phyloP scores from a whole-genome alignment of 2,797 vertebrate genomes.

The Danio tinwini region DNA sequence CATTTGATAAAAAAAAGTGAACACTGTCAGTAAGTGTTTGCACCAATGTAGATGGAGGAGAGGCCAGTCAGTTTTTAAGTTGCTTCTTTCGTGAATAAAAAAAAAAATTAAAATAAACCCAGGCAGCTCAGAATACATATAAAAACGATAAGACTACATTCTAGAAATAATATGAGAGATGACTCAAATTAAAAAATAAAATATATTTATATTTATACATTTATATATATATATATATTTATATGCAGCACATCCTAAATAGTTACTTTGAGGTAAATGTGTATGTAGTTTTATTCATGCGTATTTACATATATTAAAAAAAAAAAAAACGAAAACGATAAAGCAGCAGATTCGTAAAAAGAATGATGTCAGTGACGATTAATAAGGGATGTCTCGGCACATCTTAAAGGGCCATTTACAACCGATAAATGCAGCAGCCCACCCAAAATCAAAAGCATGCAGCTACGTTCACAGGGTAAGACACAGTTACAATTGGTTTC shows the following conservation, averaged over 20 bases:
- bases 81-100: conserved; percentile 50
- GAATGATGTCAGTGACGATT: conserved; percentile 20
- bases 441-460: conserved; percentile 36
- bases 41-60: conserved; percentile 83
- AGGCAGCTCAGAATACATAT: conserved; percentile 31
- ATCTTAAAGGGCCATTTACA: conserved; percentile 34
- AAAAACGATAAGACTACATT: conserved; percentile 27
- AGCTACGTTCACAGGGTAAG: conserved; percentile 35
- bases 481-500: conserved; percentile 73
- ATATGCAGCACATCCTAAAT: conserved; percentile 54
- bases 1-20: conserved; percentile 80
- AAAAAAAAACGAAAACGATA: background rate
- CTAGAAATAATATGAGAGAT: conserved; percentile 7
- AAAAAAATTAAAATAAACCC: background rate
- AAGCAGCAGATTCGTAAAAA: conserved; percentile 55
- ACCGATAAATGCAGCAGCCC: conserved; percentile 40
- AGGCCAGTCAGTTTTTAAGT: conserved; percentile 54
- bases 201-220: conserved; percentile 50
- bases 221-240: conserved; percentile 31
- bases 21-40: conserved; percentile 89
- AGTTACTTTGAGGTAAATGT: conserved; percentile 56
- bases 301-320: conserved; percentile 47
- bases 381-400: conserved; percentile 32
- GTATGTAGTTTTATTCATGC: conserved; percentile 50
- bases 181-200: conserved; percentile 26